phyloP scores from a whole-genome alignment of 2,113 vertebrate genomes.

The Perca schrenkii region DNA sequence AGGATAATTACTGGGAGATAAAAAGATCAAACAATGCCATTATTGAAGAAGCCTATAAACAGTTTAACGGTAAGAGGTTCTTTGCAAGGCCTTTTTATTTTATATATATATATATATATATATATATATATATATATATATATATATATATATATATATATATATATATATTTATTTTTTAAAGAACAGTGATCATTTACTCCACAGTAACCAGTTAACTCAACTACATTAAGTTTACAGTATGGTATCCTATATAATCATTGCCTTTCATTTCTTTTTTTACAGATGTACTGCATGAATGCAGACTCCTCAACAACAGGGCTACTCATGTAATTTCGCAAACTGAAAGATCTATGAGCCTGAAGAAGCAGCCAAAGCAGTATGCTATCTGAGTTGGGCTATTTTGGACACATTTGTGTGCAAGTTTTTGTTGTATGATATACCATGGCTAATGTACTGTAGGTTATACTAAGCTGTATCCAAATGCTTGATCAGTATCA shows the following conservation, averaged over 20 bases:
- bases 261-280: slow-evolving; percentile 2
- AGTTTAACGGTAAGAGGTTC: slow-evolving; percentile 83
- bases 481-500: slow-evolving; percentile 71
- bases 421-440: slow-evolving; percentile 44
- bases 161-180: too few relatives aligned
- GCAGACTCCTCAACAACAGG: slow-evolving; percentile 87
- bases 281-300: slow-evolving; percentile 87
- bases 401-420: slow-evolving; percentile 23
- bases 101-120: too few relatives aligned
- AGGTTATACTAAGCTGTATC: slow-evolving; percentile 62
- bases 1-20: slow-evolving; percentile 86
- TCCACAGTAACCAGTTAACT: background rate
- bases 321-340: slow-evolving; percentile 85
- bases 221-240: background rate
- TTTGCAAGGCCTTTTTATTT: background rate
- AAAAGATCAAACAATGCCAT: slow-evolving; percentile 85
- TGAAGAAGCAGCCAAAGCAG: slow-evolving; percentile 85
- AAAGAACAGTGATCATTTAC: background rate
- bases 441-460: slow-evolving; percentile 64
- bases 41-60: slow-evolving; percentile 86
- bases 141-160: too few relatives aligned
- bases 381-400: slow-evolving; percentile 80
- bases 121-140: too few relatives aligned
- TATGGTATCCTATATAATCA: background rate
- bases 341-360: slow-evolving; percentile 82